phyloP scores from a whole-genome alignment of 2,888 invertebrate species.

The Agrotis clavis region DNA sequence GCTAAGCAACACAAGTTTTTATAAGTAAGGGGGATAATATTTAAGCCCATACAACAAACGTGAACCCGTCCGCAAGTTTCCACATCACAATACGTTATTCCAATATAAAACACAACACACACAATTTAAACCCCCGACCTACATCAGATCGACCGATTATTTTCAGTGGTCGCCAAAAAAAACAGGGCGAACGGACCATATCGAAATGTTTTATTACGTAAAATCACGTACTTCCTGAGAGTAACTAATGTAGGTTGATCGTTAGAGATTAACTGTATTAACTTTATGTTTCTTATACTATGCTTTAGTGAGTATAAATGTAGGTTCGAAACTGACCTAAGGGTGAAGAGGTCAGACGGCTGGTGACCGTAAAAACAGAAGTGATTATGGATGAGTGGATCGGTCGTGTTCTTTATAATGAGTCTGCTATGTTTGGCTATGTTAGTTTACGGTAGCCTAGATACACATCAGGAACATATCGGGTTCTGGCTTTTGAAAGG shows the following conservation, averaged over 20 bases:
- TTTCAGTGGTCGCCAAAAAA: constrained; percentile 55
- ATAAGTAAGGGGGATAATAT: too few relatives aligned
- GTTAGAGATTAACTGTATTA: constrained; percentile 52
- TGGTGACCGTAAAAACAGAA: constrained; percentile 64
- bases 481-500: not conserved
- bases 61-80: too few relatives aligned
- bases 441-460: too few relatives aligned
- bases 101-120: constrained; percentile 68
- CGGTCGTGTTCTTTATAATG: constrained; percentile 31
- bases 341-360: constrained; percentile 53
- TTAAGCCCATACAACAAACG: too few relatives aligned
- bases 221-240: constrained; percentile 74
- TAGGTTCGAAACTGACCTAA: constrained; percentile 55
- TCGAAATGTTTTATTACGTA: constrained; percentile 73
- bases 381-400: constrained; percentile 21
- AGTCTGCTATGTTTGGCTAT: constrained; percentile 21
- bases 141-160: constrained; percentile 47
- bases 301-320: constrained; percentile 44
- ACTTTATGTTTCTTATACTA: constrained; percentile 40
- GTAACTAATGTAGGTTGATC: constrained; percentile 45
- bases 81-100: not conserved
- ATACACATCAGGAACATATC: not conserved
- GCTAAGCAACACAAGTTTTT: too few relatives aligned
- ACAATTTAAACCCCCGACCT: constrained; percentile 75
- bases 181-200: constrained; percentile 45